phyloP scores from a whole-genome alignment of 2,888 invertebrate genomes.

The Noctua janthina region DNA sequence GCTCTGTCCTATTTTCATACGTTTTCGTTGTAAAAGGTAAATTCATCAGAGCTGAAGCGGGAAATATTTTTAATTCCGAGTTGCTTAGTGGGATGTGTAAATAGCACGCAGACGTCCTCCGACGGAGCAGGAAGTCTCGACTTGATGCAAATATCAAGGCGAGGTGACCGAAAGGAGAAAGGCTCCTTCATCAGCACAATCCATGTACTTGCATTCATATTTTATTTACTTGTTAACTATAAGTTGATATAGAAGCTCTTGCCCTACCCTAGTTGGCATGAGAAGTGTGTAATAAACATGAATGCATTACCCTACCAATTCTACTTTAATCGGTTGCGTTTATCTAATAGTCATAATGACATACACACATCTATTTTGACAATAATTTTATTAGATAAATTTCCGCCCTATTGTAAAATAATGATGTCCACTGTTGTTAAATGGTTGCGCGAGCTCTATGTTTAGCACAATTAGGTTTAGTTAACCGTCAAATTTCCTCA shows the following conservation, averaged over 20 bases:
- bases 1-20: slow-evolving; percentile 59
- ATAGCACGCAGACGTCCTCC: slow-evolving; percentile 78
- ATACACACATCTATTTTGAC: neutral
- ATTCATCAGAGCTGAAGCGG: slow-evolving; percentile 17
- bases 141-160: slow-evolving; percentile 87
- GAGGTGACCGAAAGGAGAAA: slow-evolving; percentile 77
- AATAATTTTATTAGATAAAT: neutral
- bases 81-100: slow-evolving; percentile 60
- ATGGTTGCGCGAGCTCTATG: slow-evolving; percentile 65
- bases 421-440: slow-evolving; percentile 6
- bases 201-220: slow-evolving; percentile 45
- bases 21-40: slow-evolving; percentile 12
- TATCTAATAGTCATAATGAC: neutral
- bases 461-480: slow-evolving; percentile 70
- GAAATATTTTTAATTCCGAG: slow-evolving; percentile 14
- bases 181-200: slow-evolving; percentile 69
- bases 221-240: slow-evolving; percentile 34
- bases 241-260: slow-evolving; percentile 20
- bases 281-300: slow-evolving; percentile 1
- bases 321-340: neutral
- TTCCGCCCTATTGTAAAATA: slow-evolving; percentile 13
- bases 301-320: neutral
- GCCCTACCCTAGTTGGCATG: slow-evolving; percentile 1
- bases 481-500: slow-evolving; percentile 78
- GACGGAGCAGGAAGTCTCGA: slow-evolving; percentile 84